Conservation (phyloP, 2,888 invertebrate genomes). For the Phalera bucephala region DNA sequence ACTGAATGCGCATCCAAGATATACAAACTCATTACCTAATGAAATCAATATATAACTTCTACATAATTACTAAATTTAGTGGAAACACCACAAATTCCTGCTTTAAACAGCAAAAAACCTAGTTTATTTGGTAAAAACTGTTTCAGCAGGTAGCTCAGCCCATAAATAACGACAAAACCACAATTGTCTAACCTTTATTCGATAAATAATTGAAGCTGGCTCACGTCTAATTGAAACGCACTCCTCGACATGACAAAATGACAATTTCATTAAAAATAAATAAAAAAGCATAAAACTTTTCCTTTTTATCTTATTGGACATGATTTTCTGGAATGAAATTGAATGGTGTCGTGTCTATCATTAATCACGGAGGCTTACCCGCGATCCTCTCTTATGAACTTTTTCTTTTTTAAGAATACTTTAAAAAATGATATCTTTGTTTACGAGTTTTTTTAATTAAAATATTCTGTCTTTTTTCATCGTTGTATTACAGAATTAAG, state of each 20-base stretch:
- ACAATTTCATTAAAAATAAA: conserved; percentile 36
- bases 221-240: conserved; percentile 30
- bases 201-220: neutral
- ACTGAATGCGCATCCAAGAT: no score
- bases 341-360: conserved; percentile 63
- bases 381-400: conserved; percentile 45
- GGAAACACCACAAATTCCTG: no score
- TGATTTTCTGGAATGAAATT: conserved; percentile 61
- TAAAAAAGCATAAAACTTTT: conserved; percentile 39
- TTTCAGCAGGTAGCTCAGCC: no score
- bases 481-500: no score
- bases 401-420: conserved; percentile 36
- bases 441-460: conserved; percentile 22
- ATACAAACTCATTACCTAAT: no score
- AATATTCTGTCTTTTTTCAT: no score
- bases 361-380: conserved; percentile 60
- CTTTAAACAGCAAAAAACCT: no score
- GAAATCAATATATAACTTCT: no score
- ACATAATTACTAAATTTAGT: no score
- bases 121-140: no score
- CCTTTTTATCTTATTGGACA: conserved; percentile 52
- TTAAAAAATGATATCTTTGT: conserved; percentile 24
- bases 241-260: conserved; percentile 27
- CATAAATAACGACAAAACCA: no score
- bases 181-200: no score